Conservation (phyloP, 1,140 invertebrate species). For the Propsilocerus akamusi region DNA sequence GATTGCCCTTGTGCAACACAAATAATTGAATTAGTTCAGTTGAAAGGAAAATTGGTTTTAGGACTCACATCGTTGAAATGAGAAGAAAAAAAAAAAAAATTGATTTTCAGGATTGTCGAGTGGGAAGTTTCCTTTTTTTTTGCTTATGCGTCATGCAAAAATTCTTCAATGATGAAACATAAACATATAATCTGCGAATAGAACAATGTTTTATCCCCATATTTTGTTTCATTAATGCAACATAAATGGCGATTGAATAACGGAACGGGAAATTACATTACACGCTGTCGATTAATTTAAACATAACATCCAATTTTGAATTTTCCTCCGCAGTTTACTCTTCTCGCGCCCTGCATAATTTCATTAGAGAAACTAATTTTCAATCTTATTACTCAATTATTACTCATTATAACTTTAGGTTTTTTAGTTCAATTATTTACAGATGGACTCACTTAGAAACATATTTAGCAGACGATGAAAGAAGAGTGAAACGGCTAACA, state of each 20-base stretch:
- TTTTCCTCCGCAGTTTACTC: too few relatives aligned
- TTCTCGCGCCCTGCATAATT: too few relatives aligned
- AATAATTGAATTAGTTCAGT: constrained; percentile 3
- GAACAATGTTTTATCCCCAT: too few relatives aligned
- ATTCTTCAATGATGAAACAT: too few relatives aligned
- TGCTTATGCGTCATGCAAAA: too few relatives aligned
- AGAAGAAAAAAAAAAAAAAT: neutral
- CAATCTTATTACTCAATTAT: neutral
- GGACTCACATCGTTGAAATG: neutral
- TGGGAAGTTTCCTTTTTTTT: too few relatives aligned
- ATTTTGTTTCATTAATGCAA: too few relatives aligned
- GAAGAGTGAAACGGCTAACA: neutral
- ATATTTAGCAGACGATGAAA: neutral
- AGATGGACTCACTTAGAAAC: neutral
- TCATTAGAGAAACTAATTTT: neutral
- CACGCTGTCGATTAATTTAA: neutral
- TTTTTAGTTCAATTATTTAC: neutral
- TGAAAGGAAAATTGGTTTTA: constrained; percentile 3
- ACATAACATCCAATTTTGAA: neutral
- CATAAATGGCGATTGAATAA: too few relatives aligned
- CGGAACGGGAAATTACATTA: too few relatives aligned
- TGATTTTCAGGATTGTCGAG: too few relatives aligned
- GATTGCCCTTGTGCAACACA: too few relatives aligned
- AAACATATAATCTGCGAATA: too few relatives aligned
- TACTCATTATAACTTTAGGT: neutral